phyloP scores from a whole-genome alignment of 2,797 vertebrate species.

The Molossus molossus region DNA sequence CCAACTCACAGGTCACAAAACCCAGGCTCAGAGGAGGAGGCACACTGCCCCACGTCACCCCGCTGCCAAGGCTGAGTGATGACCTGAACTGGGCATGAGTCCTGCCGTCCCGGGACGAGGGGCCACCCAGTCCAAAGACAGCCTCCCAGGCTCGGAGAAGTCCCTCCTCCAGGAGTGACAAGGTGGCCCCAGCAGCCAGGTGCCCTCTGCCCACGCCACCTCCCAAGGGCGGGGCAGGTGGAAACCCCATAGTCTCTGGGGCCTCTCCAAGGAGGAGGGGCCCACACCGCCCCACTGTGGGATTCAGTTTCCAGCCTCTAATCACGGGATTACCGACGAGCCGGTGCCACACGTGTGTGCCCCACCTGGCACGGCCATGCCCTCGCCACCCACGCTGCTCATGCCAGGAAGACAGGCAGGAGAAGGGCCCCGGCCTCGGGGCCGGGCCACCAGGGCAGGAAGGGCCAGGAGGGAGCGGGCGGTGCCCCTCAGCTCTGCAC shows the following conservation, averaged over 20 bases:
- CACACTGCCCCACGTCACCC: fast-evolving
- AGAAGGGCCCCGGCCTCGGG: background rate
- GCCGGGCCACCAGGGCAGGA: background rate
- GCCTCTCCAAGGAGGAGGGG: background rate
- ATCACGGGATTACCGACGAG: slow-evolving; percentile 56
- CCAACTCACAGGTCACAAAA: background rate
- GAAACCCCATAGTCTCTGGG: slow-evolving; percentile 72
- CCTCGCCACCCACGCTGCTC: background rate
- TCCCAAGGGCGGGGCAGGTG: background rate
- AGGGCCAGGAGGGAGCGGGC: fast-evolving
- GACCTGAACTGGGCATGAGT: fast-evolving
- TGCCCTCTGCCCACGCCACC: background rate
- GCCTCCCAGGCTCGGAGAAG: background rate
- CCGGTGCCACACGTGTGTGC: background rate
- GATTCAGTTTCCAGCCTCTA: slow-evolving; percentile 62
- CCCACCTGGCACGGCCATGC: fast-evolving
- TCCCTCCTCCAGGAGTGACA: background rate
- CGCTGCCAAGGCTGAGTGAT: fast-evolving
- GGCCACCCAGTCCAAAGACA: fast-evolving
- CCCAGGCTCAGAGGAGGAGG: background rate
- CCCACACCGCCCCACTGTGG: fast-evolving
- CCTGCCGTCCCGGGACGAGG: background rate
- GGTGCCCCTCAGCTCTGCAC: fast-evolving
- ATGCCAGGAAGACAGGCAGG: fast-evolving
- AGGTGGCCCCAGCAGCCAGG: background rate